Evolutionary conservation across 2,888 invertebrate genomes (phyloP), one percentile per base, ranked within the genome.

Genomic region (Latrodectus elegans): DNA sequence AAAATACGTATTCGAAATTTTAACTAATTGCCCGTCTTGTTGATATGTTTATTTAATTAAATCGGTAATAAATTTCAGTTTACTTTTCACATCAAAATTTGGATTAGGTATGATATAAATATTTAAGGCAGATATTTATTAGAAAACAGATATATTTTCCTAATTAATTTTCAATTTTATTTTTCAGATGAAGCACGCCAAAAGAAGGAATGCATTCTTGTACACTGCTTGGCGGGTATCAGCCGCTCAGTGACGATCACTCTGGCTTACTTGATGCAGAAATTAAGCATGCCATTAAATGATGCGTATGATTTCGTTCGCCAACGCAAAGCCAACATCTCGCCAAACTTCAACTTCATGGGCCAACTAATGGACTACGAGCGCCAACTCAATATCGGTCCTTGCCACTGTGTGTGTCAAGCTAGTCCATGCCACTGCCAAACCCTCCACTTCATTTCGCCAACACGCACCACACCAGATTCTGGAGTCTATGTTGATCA

Each of bases 311-410:
- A 97, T 93, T 94, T 97, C 92, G 97, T 99, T 90, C 95, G 97
- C 92, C 94, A 95, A 90, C 95, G 97, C 92, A 99, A 99, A 93
- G 95, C 97, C 72, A 97, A 98, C 94, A 97, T 99, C 91, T 97
- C 97, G 89, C 98, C 99, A 90, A 99, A 99, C 94, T 98, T 99
- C 94, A 97, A 98, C 93, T 99, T 99, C 93, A 97, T 99, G 97
- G 96, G 97, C 89, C 98, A 99, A 93, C 94, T 99, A 92, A 95
- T 96, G 93, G 96, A 96, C 91, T 98, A 97, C 93, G 98, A 98
- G 93, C 94, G 95, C 73, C 96, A 97, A 93, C 94, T 95, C 74
- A 90, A 90, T 90, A 90, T 89, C 67, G 89, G 83, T n/a, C 88
- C 85, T 64, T 72, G 71, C 49, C 75, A 84, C 17, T 88, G 85